Base-by-base conservation (phyloP, 2,888 invertebrate species). In the Folsomia manolachei region DNA sequence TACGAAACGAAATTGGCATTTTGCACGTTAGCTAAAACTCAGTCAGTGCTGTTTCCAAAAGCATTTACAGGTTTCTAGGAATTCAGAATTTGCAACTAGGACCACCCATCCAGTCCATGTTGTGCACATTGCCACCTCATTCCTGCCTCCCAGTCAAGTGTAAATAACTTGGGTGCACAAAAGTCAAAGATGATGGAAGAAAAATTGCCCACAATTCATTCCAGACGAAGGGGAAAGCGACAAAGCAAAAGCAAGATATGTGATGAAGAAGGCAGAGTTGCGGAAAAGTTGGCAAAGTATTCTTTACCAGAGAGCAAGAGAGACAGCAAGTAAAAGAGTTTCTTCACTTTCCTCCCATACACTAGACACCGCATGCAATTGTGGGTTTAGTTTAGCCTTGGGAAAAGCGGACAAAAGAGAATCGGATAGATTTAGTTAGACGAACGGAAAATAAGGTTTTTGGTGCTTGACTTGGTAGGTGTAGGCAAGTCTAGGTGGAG, bases 341-440 rank as follows among this genome's bases (percentile, higher is more conserved):
- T 53, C 26, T 68, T 68, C 14, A 64, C 26, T 64, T 11, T 39
- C 39, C 39, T 14, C 39, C 14, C n/a, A n/a, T n/a, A n/a, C n/a
- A n/a, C 7, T 39, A 39, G 39, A 39, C 39, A 39, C 39, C 39
- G 39, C 39, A 4, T 39, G 27, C 14, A 64, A 64, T 27, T 64
- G 21, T 63, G 64, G 27, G 23, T 64, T 26, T 64, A 64, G 64
- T 14, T 39, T 14, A 14, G 39, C 27, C 64, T 14, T 18, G 26
- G n/a, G 26, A 64, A 64, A 66, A 24, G n/a, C 21, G 26, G 67
- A 26, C 53, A 23, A 53, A 67, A 56, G 27, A 67, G 72, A 76
- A 76, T 74, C 71, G 76, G 72, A 74, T 76, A 73, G 76, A 71
- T n/a, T 74, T 68, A 74, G 70, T 71, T 72, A 72, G 71, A 73